A percentile compares a stretch with the other conserved stretches of the same genome.
Evolutionary conservation across 2,113 vertebrate genomes (phyloP).

Genomic region (Chionis minor): DNA sequence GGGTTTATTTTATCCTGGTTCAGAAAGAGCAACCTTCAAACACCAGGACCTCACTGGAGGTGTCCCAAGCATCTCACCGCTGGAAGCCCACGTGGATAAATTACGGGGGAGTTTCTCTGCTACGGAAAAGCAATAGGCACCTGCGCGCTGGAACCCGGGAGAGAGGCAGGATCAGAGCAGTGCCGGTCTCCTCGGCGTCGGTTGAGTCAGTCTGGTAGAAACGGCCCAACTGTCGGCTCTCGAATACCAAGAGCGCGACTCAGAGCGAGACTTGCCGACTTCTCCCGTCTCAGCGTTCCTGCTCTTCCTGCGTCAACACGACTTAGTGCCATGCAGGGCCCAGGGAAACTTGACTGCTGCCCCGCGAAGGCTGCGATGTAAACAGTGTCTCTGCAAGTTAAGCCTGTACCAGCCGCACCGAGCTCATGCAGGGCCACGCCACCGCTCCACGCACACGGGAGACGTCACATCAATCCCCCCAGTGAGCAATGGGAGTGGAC

Average conservation of each 20-base stretch:
- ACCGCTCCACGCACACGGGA: not conserved
- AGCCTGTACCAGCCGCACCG: fast-evolving
- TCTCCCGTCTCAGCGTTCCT: not conserved
- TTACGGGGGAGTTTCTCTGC: not conserved
- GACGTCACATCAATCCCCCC: too few relatives aligned
- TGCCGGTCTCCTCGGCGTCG: fast-evolving
- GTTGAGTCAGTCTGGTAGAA: not conserved
- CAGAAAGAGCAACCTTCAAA: not conserved
- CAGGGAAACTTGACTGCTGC: not conserved
- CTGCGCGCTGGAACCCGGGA: not conserved
- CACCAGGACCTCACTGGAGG: fast-evolving
- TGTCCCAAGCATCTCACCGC: not conserved
- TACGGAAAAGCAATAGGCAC: not conserved
- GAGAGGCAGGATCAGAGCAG: not conserved
- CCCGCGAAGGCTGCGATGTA: not conserved
- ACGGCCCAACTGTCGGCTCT: not conserved
- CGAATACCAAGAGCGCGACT: fast-evolving
- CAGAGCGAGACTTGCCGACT: not conserved
- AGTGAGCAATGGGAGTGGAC: fast-evolving
- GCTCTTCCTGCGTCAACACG: not conserved
- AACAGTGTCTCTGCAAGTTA: too few relatives aligned
- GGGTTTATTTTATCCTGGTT: not conserved
- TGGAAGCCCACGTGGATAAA: not conserved
- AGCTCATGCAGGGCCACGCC: not conserved
- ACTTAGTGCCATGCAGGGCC: fast-evolving